Evolutionary conservation across 2,113 vertebrate species (phyloP).

Genomic region (Chelonoidis abingdonii): DNA sequence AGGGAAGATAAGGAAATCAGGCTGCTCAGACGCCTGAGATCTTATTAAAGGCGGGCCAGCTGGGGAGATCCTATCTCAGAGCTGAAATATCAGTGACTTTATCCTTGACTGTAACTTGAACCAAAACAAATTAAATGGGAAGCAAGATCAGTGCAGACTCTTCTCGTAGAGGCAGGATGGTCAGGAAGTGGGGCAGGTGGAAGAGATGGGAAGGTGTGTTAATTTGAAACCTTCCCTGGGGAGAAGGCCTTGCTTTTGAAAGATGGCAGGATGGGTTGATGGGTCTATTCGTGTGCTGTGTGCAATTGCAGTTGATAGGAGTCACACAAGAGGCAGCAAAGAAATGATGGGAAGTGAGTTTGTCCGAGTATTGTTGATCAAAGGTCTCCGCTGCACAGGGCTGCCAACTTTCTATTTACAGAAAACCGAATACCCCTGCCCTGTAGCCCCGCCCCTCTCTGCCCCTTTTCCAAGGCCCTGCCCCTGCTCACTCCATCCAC

Average conservation of each 20-base stretch:
- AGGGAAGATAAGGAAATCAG: conserved; percentile 55
- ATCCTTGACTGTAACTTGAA: background rate
- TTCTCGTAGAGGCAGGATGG: background rate
- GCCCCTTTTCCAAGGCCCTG: too few species aligned
- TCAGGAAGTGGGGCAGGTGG: background rate
- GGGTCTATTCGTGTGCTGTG: background rate
- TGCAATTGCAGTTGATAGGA: background rate
- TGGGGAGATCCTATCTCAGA: conserved; percentile 20
- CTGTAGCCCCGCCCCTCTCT: too few species aligned
- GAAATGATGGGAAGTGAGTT: rapidly evolving
- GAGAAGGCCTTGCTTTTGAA: background rate
- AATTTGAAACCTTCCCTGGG: too few species aligned
- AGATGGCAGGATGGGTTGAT: background rate
- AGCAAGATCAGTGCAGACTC: background rate
- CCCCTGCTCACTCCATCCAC: too few species aligned
- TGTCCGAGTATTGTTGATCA: rapidly evolving
- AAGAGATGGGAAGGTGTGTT: background rate
- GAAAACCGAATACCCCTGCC: too few species aligned
- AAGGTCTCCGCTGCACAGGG: background rate
- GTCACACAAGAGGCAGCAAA: rapidly evolving
- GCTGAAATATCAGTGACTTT: background rate
- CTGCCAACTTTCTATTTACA: too few species aligned
- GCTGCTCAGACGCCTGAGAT: background rate
- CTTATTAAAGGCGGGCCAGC: conserved; percentile 20
- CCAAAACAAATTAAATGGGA: background rate